Base-by-base conservation (phyloP, 2,888 invertebrate species). In the Tiliacea aurago region DNA sequence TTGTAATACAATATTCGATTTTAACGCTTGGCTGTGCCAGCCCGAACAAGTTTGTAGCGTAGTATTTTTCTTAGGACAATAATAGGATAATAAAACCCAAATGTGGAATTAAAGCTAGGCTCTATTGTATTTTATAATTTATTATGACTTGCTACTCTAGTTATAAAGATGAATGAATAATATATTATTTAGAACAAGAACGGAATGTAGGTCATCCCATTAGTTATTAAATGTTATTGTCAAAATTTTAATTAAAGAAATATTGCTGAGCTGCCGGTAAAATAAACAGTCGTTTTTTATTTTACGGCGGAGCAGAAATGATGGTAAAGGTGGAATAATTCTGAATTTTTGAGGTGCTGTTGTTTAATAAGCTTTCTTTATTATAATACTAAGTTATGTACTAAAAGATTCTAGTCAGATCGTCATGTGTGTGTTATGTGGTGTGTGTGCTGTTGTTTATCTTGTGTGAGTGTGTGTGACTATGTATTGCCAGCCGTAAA, bases 191-290 rank as follows among this genome's bases (percentile, higher is more conserved):
- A 55, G 13, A 68, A 47, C 23, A 47, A 80, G 11, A 65, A 43
- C 4, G 41, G 13, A 63, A 78, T 83, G 49, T 67, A 59, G 69
- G 73, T 49, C 69, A 63, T 6, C 11, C 43, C 56, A 70, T 77
- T 69, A 56, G 41, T 62, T 71, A 68, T 61, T 68, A 62, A 66
- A 69, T 55, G 33, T 28, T 66, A 62, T 63, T 63, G 41, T 53
- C 15, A 37, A 73, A 59, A 64, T 67, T 81, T 80, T 68, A 79
- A 79, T 78, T 73, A 61, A 70, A 61, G 28, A 58, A 53, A 70
- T 56, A 70, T 37, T 58, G 41, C 56, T 65, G 37, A 28, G 37
- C 28, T 53, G 33, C 23, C 53, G 49, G 70, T 70, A 61, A 68
- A 79, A 62, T 59, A 70, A 65, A 28, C 45, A 59, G 61, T 63